Conservation (phyloP, 2,113 vertebrate species). For the Laticauda laticaudata region DNA sequence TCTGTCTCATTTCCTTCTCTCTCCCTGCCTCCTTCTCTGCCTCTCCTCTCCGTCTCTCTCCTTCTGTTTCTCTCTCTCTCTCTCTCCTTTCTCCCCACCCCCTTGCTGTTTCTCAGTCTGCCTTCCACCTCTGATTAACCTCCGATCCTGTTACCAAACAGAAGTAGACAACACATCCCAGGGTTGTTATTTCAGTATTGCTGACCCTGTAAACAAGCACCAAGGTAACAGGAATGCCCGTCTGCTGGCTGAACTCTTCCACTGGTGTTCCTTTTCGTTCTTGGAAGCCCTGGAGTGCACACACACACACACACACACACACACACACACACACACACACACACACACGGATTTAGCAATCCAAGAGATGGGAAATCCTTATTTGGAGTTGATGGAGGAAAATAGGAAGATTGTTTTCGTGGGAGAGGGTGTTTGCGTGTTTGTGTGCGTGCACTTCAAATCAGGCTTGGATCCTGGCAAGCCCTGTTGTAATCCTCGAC, state of each 20-base stretch:
- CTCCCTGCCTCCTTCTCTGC: background rate
- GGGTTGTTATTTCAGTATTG: background rate
- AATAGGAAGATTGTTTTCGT: background rate
- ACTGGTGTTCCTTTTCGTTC: conserved; percentile 36
- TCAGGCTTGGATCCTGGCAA: background rate
- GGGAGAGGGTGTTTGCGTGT: background rate
- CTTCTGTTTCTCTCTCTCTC: background rate
- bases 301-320: background rate
- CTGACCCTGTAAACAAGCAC: conserved; percentile 31
- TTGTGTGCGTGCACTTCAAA: background rate
- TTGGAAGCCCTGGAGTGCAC: conserved; percentile 21
- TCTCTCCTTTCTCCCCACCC: no score
- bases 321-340: conserved; percentile 35
- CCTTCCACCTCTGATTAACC: background rate
- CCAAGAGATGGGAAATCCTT: conserved; percentile 21
- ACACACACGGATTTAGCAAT: conserved; percentile 19
- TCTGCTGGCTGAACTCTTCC: background rate
- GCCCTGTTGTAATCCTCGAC: background rate
- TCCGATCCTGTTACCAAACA: conserved; percentile 1
- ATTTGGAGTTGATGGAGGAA: background rate
- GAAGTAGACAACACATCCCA: background rate
- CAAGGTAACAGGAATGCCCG: background rate
- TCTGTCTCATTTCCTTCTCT: no score
- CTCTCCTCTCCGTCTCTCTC: background rate
- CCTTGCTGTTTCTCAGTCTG: background rate